A percentile compares a stretch with the other conserved stretches of the same genome.
These are phyloP conservation scores for Manacus vitellinus DNA, from an alignment of 2,113 vertebrate species.

Conservation along the genomic window DNA sequence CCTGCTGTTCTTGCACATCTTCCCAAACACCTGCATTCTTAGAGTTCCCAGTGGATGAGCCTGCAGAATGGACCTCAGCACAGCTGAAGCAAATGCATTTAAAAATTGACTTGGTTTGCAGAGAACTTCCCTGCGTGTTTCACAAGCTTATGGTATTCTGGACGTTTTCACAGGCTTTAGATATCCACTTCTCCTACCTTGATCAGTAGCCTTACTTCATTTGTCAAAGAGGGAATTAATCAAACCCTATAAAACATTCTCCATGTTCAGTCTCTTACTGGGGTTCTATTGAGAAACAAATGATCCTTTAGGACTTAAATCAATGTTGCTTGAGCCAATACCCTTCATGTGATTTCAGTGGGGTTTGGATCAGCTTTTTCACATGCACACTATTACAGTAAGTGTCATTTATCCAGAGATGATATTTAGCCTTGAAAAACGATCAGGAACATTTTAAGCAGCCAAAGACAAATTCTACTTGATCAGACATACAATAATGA, in stretches of 20 bases:
- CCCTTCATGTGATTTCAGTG: background rate
- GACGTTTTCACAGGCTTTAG: background rate
- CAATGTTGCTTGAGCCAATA: conserved; percentile 9
- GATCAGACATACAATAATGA: conserved; percentile 39
- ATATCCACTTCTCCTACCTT: background rate
- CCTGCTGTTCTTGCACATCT: background rate
- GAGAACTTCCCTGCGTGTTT: background rate
- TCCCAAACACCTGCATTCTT: background rate
- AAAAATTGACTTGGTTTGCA: background rate
- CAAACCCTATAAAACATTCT: conserved; percentile 7
- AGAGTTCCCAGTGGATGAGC: background rate
- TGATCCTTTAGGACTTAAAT: conserved; percentile 41
- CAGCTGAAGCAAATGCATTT: background rate
- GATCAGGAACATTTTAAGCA: conserved; percentile 31
- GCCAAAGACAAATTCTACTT: conserved; percentile 44
- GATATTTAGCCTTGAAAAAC: conserved; percentile 39
- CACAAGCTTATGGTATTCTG: background rate
- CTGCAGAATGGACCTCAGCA: background rate
- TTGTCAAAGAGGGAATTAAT: conserved; percentile 1
- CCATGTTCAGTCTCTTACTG: background rate
- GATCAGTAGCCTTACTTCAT: background rate
- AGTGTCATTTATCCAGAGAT: conserved; percentile 32
- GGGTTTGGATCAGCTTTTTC: conserved; percentile 10
- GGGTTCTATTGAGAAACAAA: conserved; percentile 35
- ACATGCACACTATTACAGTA: background rate